phyloP scores from a whole-genome alignment of 1,140 invertebrate species.

The Diabrotica virgifera region DNA sequence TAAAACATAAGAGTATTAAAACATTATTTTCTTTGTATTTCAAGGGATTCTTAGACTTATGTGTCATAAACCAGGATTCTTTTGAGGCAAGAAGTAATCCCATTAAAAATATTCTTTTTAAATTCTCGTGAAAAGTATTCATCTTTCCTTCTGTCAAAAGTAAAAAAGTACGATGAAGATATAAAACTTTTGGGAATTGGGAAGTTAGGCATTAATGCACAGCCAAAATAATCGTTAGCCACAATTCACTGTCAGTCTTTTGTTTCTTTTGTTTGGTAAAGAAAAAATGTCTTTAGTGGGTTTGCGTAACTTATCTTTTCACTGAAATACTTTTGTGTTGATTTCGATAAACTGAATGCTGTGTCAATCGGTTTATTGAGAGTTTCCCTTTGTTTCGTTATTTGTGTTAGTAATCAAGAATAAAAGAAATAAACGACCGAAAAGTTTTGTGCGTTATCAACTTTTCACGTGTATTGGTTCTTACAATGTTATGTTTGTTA shows the following conservation, averaged over 20 bases:
- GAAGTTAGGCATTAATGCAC: not conserved
- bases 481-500: too few relatives aligned
- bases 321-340: not conserved
- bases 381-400: not conserved
- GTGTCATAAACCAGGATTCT: too few relatives aligned
- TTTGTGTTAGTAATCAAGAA: not conserved
- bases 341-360: not conserved
- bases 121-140: too few relatives aligned
- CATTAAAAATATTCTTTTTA: too few relatives aligned
- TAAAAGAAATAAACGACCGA: not conserved
- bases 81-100: too few relatives aligned
- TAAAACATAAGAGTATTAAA: too few relatives aligned
- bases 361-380: not conserved
- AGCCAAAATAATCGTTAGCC: not conserved
- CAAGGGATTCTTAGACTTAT: too few relatives aligned
- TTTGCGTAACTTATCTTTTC: not conserved
- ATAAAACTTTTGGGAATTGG: not conserved
- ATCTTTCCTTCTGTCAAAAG: not conserved
- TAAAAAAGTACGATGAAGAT: not conserved
- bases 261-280: not conserved
- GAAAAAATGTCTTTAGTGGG: not conserved
- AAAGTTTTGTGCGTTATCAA: too few relatives aligned
- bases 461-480: too few relatives aligned
- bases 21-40: too few relatives aligned
- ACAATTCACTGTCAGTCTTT: not conserved